Evolutionary conservation across 2,113 vertebrate species (phyloP), one percentile per base, ranked within the genome.

Genomic region (Nettapus auritus): DNA sequence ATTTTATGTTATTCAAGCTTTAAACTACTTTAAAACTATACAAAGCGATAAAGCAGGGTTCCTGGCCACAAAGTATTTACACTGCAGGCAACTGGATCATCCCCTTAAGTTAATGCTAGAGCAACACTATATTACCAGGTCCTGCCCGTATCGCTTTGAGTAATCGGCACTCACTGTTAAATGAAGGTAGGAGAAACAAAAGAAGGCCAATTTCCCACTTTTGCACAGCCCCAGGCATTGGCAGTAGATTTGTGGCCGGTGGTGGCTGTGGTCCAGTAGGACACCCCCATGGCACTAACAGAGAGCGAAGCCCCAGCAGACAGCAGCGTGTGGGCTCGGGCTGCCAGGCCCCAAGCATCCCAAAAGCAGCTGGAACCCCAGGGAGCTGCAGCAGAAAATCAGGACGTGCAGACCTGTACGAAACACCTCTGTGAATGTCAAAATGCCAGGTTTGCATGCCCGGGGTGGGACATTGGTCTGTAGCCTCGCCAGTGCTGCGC

Each of bases 1-100:
- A 99, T 99, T 99, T 99, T 99, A 99, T 99, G 99, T 99, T 99
- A 99, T 99, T 99, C 99, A 99, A 99, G 98, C 99, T 99, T 99
- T 98, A 98, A 98, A 99, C 99, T 99, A 99, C 98, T 99, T 99
- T 97, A 99, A 99, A 99, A 99, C 98, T 99, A 99, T 99, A 99
- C 99, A 99, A 99, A 99, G 99, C 99, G 99, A 99, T 99, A 99
- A 99, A 99, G 99, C 99, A 99, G 99, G 99, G 98, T 98, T 98
- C 99, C 99, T 99, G 99, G 99, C 99, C 98, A 98, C 98, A 98
- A 98, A 99, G 99, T 98, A 99, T 98, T 99, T 98, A 99, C 98
- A 99, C 98, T 99, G 98, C 99, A 99, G 99, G 98, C 99, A 99
- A 98, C 98, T 99, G 99, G 99, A 98, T 98, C 98, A 98, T 98